Evolutionary conservation across 2,113 vertebrate species (phyloP).

Genomic region (Chamaea fasciata): DNA sequence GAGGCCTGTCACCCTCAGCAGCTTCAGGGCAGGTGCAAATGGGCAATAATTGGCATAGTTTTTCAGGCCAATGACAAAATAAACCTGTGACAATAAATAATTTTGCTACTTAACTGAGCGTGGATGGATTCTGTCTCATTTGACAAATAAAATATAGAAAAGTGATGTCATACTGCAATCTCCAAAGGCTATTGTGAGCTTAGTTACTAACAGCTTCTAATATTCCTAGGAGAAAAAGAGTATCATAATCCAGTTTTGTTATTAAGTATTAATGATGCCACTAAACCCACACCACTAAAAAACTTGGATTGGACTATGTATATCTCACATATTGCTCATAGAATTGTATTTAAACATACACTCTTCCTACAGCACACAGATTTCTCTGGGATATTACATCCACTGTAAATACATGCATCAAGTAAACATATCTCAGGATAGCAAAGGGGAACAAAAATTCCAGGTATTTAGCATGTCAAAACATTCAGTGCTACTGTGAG

Average conservation of each 20-base stretch:
- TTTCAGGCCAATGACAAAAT: not conserved
- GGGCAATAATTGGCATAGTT: not conserved
- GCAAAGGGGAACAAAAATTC: not conserved
- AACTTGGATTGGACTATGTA: not conserved
- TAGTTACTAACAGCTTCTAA: not conserved
- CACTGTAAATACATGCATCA: not conserved
- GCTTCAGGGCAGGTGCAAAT: not conserved
- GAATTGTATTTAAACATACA: not conserved
- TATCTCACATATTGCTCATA: not conserved
- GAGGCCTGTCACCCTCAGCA: not conserved
- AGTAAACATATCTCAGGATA: not conserved
- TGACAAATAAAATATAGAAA: not conserved
- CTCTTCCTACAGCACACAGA: too few relatives aligned
- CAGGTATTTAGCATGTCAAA: not conserved
- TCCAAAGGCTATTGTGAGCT: not conserved
- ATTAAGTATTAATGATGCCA: not conserved
- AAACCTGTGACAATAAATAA: not conserved
- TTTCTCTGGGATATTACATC: not conserved
- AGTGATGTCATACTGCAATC: not conserved
- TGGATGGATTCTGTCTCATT: not conserved
- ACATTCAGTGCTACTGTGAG: not conserved
- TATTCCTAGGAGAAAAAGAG: not conserved
- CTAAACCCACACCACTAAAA: not conserved
- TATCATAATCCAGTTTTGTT: not conserved
- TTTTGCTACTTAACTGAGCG: not conserved